These are phyloP conservation scores for Oceanites oceanicus DNA, from an alignment of 2,113 vertebrate species.

Conservation along the genomic window DNA sequence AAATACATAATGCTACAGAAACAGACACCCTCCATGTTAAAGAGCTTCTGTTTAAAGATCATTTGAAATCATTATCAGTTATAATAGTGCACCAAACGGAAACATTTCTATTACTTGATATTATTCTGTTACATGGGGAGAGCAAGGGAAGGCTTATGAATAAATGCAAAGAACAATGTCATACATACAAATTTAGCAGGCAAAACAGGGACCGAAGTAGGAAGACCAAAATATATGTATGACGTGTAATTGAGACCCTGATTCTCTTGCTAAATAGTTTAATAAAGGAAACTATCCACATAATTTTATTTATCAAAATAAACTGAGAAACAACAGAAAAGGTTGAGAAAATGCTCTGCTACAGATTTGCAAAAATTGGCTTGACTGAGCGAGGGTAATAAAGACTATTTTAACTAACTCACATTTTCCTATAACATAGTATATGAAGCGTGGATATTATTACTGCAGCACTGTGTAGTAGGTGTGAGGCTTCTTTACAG, in stretches of 20 bases:
- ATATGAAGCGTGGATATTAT: slow-evolving; percentile 30
- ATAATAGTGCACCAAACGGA: background rate
- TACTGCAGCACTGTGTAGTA: slow-evolving; percentile 5
- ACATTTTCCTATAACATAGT: slow-evolving; percentile 29
- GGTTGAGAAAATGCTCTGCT: background rate
- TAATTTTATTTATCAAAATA: background rate
- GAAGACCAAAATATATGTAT: background rate
- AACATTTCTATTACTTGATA: background rate
- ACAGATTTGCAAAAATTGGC: background rate
- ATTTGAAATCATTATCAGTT: background rate
- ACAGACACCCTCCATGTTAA: background rate
- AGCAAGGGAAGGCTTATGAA: background rate
- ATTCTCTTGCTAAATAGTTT: background rate
- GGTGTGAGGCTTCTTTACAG: slow-evolving; percentile 50
- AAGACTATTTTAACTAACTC: slow-evolving; percentile 48
- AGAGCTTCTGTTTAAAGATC: background rate
- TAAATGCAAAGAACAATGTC: background rate
- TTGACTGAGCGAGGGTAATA: background rate
- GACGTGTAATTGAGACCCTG: background rate
- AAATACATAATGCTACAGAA: background rate
- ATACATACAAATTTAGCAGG: background rate
- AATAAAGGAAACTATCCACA: background rate
- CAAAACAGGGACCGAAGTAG: background rate
- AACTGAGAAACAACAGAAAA: background rate
- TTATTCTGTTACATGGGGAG: background rate